phyloP scores from a whole-genome alignment of 1,140 invertebrate genomes.

The Ditylenchus dipsaci region DNA sequence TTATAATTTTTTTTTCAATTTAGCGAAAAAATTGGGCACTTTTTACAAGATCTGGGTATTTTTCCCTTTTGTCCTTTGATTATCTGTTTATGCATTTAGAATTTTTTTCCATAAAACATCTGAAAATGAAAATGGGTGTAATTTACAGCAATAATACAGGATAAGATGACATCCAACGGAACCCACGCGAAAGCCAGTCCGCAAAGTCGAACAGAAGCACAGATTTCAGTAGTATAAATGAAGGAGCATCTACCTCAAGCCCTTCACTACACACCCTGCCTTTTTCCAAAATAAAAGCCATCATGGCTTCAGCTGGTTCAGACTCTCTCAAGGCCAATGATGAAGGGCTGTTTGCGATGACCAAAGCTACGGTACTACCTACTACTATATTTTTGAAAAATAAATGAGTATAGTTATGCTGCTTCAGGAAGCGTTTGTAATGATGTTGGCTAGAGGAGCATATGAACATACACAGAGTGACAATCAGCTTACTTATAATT shows the following conservation, averaged over 20 bases:
- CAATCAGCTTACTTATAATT: conserved; percentile 11
- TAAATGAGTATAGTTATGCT: too few species aligned
- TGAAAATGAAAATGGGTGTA: too few species aligned
- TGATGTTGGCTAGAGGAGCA: conserved; percentile 14
- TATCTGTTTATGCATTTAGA: too few species aligned
- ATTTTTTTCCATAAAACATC: too few species aligned
- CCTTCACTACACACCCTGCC: conserved; percentile 6
- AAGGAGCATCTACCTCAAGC: background rate
- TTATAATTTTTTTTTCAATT: too few species aligned
- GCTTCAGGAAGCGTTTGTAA: conserved; percentile 22
- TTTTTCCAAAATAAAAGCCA: conserved; percentile 9
- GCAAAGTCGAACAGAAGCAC: background rate
- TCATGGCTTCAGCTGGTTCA: conserved; percentile 17
- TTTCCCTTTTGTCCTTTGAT: too few species aligned
- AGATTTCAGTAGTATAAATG: background rate
- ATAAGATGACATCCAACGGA: too few species aligned
- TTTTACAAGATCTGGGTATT: too few species aligned
- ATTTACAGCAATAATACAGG: too few species aligned
- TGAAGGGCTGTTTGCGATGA: conserved; percentile 23
- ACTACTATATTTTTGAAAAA: too few species aligned
- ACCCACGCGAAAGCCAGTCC: background rate
- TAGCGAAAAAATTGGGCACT: too few species aligned
- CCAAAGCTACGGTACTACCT: conserved; percentile 27
- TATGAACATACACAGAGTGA: conserved; percentile 2
- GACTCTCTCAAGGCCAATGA: conserved; percentile 9